A percentile compares a stretch with the other conserved stretches of the same genome.
These are phyloP conservation scores for Luffia ferchaultella DNA, from an alignment of 2,888 invertebrate genomes.

Conservation along the genomic window DNA sequence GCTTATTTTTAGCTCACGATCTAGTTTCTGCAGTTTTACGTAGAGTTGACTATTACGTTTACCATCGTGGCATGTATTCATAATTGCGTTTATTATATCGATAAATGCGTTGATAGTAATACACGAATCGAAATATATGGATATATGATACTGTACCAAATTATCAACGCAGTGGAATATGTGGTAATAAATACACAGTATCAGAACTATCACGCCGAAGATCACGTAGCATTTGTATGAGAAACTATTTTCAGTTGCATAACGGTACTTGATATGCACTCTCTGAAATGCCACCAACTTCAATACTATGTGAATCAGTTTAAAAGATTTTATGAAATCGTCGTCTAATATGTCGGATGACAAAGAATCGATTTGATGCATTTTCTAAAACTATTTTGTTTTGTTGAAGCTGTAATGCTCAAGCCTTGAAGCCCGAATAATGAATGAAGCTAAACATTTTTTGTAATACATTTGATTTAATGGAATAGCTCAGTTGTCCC, in stretches of 20 bases:
- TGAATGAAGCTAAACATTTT: too few relatives aligned
- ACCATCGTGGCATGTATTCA: not conserved
- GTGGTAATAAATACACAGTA: not conserved
- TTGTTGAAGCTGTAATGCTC: too few relatives aligned
- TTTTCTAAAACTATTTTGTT: too few relatives aligned
- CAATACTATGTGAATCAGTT: constrained; percentile 9
- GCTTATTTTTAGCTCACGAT: not conserved
- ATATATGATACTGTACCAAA: not conserved
- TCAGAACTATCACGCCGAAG: not conserved
- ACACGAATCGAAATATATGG: not conserved
- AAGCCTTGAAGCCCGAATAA: too few relatives aligned
- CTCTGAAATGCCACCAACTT: constrained; percentile 13
- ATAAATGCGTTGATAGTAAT: not conserved
- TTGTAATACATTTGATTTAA: too few relatives aligned
- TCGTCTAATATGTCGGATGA: constrained; percentile 15
- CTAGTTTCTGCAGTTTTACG: not conserved
- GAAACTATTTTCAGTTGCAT: not conserved
- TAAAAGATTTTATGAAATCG: constrained; percentile 11
- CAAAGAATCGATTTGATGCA: not conserved
- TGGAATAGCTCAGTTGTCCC: too few relatives aligned
- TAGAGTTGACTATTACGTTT: not conserved
- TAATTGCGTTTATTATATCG: not conserved
- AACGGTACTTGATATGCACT: constrained; percentile 12
- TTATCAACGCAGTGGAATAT: not conserved
- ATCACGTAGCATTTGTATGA: not conserved